Evolutionary conservation across 2,888 invertebrate genomes (phyloP), one percentile per base, ranked within the genome.

Genomic region (Alcis repandata): DNA sequence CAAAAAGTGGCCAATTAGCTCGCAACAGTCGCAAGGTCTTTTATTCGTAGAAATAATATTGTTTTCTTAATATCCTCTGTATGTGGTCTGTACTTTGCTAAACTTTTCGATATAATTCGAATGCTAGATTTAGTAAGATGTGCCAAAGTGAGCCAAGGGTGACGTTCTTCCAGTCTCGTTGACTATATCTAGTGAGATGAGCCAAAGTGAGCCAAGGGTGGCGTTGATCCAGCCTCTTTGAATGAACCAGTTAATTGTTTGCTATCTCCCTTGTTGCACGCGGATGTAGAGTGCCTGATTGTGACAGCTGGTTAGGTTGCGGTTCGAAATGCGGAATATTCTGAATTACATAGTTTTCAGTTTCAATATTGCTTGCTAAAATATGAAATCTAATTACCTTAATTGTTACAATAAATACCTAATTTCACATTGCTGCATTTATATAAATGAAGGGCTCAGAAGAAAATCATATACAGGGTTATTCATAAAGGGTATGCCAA

Each of bases 91-190:
- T 27, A 27, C 3, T 2, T 27, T 27, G 6, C 27, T 2, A 27
- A 6, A 4, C 6, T 27, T 27, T 27, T 6, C 27, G 27, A 27
- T 27, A 27, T 4, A 27, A 6, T 27, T 38, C 13, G 38, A 15
- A 9, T 17, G 15, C 40, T 40, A 40, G 15, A 43, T 20, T 2
- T 20, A 43, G 43, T 11, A 20, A 43, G 20, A 20, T 43, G 3
- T 20, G n/a, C 15, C 2, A 6, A 11, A 40, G 19, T 17, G 36
- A 33, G 20, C 8, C 13, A 19, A 68, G 72, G 79, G 78, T 77
- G 70, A 77, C 79, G 79, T 82, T 83, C 80, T 79, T 78, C 70
- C 69, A 78, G 79, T 73, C 80, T 74, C 69, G 72, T 67, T 57
- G 64, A 73, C 40, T 40, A 40, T 4, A 43, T 20, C 10, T 20